Conservation (phyloP, 2,888 invertebrate genomes). For the Bruchidius siliquastri region DNA sequence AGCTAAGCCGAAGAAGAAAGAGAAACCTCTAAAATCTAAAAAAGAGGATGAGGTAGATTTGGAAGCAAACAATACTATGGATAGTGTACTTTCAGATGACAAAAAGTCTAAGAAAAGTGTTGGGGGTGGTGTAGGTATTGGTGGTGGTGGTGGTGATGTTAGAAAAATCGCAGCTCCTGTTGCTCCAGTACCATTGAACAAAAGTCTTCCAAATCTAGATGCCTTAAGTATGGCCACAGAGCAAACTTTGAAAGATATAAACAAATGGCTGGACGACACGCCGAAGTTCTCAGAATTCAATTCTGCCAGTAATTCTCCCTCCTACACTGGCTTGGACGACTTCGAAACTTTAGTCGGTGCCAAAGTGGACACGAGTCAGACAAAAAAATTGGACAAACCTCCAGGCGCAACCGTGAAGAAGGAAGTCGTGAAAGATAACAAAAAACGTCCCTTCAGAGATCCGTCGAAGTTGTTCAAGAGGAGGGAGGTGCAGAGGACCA, state of each 20-base stretch:
- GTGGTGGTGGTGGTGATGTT: conserved; percentile 4
- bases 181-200: conserved; percentile 8
- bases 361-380: conserved; percentile 25
- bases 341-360: conserved; percentile 39
- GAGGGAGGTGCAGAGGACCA: conserved; percentile 74
- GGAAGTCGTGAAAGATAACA: conserved; percentile 45
- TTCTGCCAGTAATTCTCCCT: conserved; percentile 74
- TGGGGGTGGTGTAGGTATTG: conserved; percentile 7
- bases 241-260: conserved; percentile 79
- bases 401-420: conserved; percentile 34
- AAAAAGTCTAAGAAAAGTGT: conserved; percentile 26
- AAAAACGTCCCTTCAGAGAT: conserved; percentile 50
- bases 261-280: conserved; percentile 83
- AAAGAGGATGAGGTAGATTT: conserved; percentile 28
- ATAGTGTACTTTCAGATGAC: conserved; percentile 32
- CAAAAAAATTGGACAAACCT: conserved; percentile 48
- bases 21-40: conserved; percentile 16
- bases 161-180: conserved; percentile 27
- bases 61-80: conserved; percentile 35
- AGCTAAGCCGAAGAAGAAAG: conserved; percentile 21
- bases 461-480: conserved; percentile 48
- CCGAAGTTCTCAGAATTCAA: conserved; percentile 72
- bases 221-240: conserved; percentile 68
- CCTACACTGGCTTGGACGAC: conserved; percentile 56
- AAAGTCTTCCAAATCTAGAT: conserved; percentile 50